Evolutionary conservation across 2,797 vertebrate species (phyloP).

Genomic region (Ctenochaetus hawaiiensis): DNA sequence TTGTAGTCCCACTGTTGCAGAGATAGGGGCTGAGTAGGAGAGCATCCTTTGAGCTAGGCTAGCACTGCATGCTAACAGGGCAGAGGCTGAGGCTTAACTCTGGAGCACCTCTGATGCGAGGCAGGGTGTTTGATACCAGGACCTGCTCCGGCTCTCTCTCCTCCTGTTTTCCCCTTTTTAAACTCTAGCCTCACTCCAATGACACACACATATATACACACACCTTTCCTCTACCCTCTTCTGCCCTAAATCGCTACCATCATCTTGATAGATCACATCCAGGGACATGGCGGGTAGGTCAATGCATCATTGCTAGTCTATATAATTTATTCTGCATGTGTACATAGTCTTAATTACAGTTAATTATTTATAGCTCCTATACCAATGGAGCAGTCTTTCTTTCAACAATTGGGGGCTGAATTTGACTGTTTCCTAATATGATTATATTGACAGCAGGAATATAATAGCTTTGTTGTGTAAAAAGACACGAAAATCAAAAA

Average conservation of each 20-base stretch:
- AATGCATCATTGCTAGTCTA: slow-evolving; percentile 78
- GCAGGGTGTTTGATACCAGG: slow-evolving; percentile 61
- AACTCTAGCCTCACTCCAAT: slow-evolving; percentile 10
- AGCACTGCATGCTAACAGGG: slow-evolving; percentile 67
- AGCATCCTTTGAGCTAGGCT: slow-evolving; percentile 49
- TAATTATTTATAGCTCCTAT: slow-evolving; percentile 79
- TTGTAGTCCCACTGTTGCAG: slow-evolving; percentile 52
- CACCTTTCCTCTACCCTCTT: neutral
- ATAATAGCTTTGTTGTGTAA: slow-evolving; percentile 8
- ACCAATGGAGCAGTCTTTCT: slow-evolving; percentile 64
- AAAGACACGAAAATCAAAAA: neutral
- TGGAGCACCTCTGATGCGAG: slow-evolving; percentile 68
- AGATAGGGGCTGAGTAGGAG: slow-evolving; percentile 59
- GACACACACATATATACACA: slow-evolving; percentile 5
- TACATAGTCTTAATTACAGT: slow-evolving; percentile 84
- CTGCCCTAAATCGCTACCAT: slow-evolving; percentile 51
- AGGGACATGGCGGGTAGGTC: slow-evolving; percentile 74
- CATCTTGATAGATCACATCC: slow-evolving; percentile 78
- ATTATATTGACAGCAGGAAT: slow-evolving; percentile 25
- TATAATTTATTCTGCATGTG: slow-evolving; percentile 83
- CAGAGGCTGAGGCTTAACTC: slow-evolving; percentile 69
- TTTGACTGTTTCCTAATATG: slow-evolving; percentile 33
- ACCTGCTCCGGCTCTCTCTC: slow-evolving; percentile 20
- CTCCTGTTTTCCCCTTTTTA: slow-evolving; percentile 25
- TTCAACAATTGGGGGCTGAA: slow-evolving; percentile 52